These are phyloP conservation scores for Cyclophora albipunctata DNA, from an alignment of 2,888 invertebrate genomes.

Conservation along the genomic window DNA sequence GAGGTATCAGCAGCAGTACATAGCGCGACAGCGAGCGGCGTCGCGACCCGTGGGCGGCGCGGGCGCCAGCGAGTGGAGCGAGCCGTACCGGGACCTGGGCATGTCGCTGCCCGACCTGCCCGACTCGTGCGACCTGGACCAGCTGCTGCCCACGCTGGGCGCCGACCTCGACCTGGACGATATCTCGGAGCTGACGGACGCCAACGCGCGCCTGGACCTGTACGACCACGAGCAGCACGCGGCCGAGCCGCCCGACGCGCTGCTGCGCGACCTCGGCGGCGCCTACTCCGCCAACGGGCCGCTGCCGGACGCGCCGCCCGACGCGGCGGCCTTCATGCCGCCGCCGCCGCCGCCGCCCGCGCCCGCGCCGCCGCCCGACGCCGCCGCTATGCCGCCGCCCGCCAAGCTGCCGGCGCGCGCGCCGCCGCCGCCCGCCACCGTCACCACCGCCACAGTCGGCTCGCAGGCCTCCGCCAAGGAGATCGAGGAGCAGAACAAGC, in stretches of 20 bases:
- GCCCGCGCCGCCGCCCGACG: slow-evolving; percentile 13
- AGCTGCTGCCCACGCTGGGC: slow-evolving; percentile 77
- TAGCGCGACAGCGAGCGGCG: slow-evolving; percentile 72
- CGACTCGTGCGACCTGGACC: slow-evolving; percentile 77
- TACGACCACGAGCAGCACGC: slow-evolving; percentile 34
- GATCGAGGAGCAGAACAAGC: slow-evolving; percentile 80
- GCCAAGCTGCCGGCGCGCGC: slow-evolving; percentile 43
- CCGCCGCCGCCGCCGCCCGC: slow-evolving; percentile 36
- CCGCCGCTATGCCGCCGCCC: slow-evolving; percentile 53
- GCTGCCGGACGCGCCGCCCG: slow-evolving; percentile 22
- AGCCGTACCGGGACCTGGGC: slow-evolving; percentile 62
- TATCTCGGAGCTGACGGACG: slow-evolving; percentile 51
- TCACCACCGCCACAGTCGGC: slow-evolving; percentile 60
- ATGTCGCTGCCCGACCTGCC: slow-evolving; percentile 59
- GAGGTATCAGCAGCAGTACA: slow-evolving; percentile 78
- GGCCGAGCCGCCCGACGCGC: slow-evolving; percentile 35
- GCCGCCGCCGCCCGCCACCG: slow-evolving; percentile 38
- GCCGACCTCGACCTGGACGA: slow-evolving; percentile 76
- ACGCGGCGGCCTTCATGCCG: slow-evolving; percentile 11
- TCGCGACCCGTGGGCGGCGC: slow-evolving; percentile 44
- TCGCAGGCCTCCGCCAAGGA: slow-evolving; percentile 72
- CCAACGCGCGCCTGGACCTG: slow-evolving; percentile 58
- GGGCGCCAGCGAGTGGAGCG: slow-evolving; percentile 59
- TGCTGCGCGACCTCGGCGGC: slow-evolving; percentile 38
- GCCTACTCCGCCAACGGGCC: slow-evolving; percentile 32